phyloP scores from a whole-genome alignment of 2,797 vertebrate species.

The Phoeniculus purpureus region DNA sequence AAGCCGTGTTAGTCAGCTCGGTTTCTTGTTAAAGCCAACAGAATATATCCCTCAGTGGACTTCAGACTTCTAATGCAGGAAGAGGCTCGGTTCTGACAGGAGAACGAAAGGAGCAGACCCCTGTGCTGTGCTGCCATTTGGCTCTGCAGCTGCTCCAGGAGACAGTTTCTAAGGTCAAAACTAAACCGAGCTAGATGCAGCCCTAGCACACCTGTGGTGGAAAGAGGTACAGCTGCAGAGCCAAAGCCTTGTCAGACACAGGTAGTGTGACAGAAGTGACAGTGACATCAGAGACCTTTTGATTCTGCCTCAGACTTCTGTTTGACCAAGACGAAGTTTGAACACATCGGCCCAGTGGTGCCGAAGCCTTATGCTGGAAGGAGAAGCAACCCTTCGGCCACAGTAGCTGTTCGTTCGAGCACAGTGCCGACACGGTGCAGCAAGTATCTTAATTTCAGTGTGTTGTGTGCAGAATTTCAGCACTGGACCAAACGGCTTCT shows the following conservation, averaged over 20 bases:
- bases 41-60: neutral
- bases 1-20: conserved; percentile 28
- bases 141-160: neutral
- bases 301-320: neutral
- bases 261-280: neutral
- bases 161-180: neutral
- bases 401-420: neutral
- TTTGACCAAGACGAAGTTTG: neutral
- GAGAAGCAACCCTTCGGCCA: neutral
- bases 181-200: neutral
- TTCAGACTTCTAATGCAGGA: neutral
- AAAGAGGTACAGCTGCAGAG: neutral
- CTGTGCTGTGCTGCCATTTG: neutral
- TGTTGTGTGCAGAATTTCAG: neutral
- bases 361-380: neutral
- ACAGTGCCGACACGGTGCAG: neutral
- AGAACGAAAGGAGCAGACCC: neutral
- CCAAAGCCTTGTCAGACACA: neutral
- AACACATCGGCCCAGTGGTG: neutral
- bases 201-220: neutral
- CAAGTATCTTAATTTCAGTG: neutral
- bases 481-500: neutral
- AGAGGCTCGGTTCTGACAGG: neutral
- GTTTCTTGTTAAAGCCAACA: neutral
- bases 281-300: neutral